Conservation (phyloP, 2,888 invertebrate species). For the Tinea semifulvella region DNA sequence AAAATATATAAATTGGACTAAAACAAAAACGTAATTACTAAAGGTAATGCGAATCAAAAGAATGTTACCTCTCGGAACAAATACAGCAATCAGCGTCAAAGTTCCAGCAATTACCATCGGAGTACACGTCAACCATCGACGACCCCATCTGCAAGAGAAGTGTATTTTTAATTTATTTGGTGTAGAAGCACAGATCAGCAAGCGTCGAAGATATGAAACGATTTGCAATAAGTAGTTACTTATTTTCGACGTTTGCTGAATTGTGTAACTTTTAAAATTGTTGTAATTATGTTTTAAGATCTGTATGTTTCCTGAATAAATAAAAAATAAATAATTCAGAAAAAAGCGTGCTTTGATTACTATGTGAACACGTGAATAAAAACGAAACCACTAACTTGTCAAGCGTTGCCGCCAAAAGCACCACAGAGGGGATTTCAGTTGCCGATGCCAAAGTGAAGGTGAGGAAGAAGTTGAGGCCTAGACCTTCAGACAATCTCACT, state of each 20-base stretch:
- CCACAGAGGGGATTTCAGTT: slow-evolving; percentile 55
- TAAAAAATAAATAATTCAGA: too few relatives aligned
- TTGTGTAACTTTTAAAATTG: too few relatives aligned
- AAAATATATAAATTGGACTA: too few relatives aligned
- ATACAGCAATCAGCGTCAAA: slow-evolving; percentile 38
- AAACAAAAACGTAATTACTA: too few relatives aligned
- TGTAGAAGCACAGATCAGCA: too few relatives aligned
- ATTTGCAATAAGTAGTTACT: background rate
- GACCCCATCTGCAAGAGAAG: slow-evolving; percentile 46
- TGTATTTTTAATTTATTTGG: background rate
- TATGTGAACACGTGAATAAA: background rate
- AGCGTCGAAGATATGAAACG: too few relatives aligned
- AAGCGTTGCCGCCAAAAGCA: slow-evolving; percentile 41
- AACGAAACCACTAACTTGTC: slow-evolving; percentile 42
- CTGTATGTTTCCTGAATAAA: too few relatives aligned
- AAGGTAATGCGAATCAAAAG: too few relatives aligned
- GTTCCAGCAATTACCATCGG: slow-evolving; percentile 38
- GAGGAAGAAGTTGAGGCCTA: slow-evolving; percentile 55
- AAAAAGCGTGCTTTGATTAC: background rate
- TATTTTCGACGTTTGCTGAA: too few relatives aligned
- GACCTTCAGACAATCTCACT: slow-evolving; percentile 51
- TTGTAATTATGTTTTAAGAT: too few relatives aligned
- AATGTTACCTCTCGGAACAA: slow-evolving; percentile 47
- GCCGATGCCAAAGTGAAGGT: slow-evolving; percentile 53
- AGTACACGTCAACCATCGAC: slow-evolving; percentile 40